Evolutionary conservation across 1,140 invertebrate genomes (phyloP).

Genomic region (Zeugodacus cucurbitae): DNA sequence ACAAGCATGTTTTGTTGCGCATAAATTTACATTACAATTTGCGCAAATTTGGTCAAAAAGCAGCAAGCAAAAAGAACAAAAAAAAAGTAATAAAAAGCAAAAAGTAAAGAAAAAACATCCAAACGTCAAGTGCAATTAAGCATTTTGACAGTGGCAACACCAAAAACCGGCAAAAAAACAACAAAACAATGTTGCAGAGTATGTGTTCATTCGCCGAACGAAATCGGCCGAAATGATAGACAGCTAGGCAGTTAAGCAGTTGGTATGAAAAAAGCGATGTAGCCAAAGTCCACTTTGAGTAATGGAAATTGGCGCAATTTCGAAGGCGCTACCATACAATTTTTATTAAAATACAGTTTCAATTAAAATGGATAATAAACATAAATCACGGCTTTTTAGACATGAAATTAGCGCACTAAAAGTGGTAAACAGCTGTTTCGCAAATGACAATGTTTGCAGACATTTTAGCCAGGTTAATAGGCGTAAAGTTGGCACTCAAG

Average conservation of each 20-base stretch:
- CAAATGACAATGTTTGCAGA: neutral
- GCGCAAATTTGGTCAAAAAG: neutral
- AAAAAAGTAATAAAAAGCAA: neutral
- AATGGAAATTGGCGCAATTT: too few relatives aligned
- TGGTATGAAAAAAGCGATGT: too few relatives aligned
- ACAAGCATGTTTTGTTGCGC: neutral
- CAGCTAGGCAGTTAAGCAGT: neutral
- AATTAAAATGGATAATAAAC: constrained; percentile 32
- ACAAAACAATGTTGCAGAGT: neutral
- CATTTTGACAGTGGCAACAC: constrained; percentile 11
- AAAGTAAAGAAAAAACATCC: neutral
- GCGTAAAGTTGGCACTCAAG: too few relatives aligned
- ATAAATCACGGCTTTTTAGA: constrained; percentile 28
- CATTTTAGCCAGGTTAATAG: too few relatives aligned
- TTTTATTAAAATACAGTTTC: constrained; percentile 32
- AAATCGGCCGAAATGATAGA: neutral
- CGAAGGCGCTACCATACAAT: too few relatives aligned
- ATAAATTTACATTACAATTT: constrained; percentile 14
- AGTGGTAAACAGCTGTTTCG: neutral
- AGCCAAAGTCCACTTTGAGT: too few relatives aligned
- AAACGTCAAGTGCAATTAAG: too few relatives aligned
- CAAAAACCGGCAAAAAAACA: neutral
- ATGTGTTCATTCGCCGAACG: neutral
- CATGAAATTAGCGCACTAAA: too few relatives aligned
- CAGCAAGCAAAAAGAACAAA: neutral